These are phyloP conservation scores for Glyptemys insculpta DNA, from an alignment of 2,797 vertebrate species.

Conservation along the genomic window DNA sequence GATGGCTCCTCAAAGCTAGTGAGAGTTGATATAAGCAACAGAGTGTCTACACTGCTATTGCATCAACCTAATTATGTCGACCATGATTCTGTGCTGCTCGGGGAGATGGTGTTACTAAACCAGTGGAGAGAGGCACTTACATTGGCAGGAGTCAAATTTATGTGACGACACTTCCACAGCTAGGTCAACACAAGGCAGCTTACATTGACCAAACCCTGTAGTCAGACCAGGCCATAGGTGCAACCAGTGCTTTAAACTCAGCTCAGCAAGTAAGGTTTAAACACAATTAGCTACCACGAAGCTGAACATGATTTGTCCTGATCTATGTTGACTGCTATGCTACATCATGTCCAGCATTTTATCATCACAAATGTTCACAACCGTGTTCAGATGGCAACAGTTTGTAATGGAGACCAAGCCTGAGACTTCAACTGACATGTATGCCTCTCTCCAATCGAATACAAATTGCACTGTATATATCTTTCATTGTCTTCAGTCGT, in stretches of 20 bases:
- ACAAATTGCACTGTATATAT: background rate
- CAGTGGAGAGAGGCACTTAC: no score
- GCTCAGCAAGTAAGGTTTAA: background rate
- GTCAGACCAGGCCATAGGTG: background rate
- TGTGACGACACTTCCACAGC: no score
- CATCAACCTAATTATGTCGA: no score
- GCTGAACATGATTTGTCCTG: background rate
- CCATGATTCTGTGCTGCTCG: no score
- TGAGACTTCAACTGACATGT: background rate
- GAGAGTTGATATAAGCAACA: no score
- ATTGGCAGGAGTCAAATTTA: no score
- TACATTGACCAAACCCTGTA: no score
- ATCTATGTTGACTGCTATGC: background rate
- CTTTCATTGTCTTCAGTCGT: background rate
- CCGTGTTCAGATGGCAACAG: background rate
- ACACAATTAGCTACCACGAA: background rate
- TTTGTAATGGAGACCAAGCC: background rate
- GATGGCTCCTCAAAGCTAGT: no score
- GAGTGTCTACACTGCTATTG: no score
- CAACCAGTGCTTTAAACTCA: background rate
- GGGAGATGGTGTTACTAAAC: no score
- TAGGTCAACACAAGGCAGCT: no score
- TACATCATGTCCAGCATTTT: background rate
- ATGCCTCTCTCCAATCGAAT: background rate
- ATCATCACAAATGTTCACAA: background rate